phyloP scores from a whole-genome alignment of 2,113 vertebrate species.

The Triplophysa rosa region DNA sequence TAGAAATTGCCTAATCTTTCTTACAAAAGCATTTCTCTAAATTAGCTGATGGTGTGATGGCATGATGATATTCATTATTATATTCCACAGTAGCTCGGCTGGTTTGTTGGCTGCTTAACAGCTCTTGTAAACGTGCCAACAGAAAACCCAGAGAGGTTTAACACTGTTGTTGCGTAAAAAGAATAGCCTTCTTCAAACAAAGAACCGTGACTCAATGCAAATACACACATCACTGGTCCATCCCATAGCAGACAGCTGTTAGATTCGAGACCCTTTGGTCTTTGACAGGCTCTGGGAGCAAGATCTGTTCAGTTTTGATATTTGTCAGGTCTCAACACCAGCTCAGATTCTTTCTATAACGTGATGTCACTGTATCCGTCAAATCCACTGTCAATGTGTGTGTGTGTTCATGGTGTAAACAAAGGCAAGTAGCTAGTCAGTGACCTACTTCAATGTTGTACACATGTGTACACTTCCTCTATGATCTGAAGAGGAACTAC shows the following conservation, averaged over 20 bases:
- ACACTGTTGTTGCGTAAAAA: not conserved
- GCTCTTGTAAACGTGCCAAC: not conserved
- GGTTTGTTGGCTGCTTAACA: not conserved
- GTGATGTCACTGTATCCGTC: constrained; percentile 46
- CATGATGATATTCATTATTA: not conserved
- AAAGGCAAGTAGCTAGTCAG: constrained; percentile 31
- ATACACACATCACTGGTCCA: not conserved
- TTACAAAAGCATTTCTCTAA: not conserved
- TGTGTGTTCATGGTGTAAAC: constrained; percentile 40
- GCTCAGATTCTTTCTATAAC: constrained; percentile 21
- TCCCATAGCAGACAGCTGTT: not conserved
- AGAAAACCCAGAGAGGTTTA: not conserved
- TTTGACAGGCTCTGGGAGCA: not conserved
- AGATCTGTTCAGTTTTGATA: constrained; percentile 2
- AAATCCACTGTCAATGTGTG: constrained; percentile 14
- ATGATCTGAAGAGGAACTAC: not conserved
- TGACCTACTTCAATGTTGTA: constrained; percentile 37
- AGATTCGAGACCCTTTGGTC: not conserved
- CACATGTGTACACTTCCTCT: not conserved
- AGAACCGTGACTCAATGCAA: constrained; percentile 6
- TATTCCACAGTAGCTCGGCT: not conserved
- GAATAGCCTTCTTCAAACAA: constrained; percentile 11
- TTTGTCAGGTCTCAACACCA: constrained; percentile 46
- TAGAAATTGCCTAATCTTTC: too few relatives aligned
- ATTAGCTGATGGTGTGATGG: too few relatives aligned